These are phyloP conservation scores for Fabriciana adippe DNA, from an alignment of 2,888 invertebrate genomes.

Conservation along the genomic window DNA sequence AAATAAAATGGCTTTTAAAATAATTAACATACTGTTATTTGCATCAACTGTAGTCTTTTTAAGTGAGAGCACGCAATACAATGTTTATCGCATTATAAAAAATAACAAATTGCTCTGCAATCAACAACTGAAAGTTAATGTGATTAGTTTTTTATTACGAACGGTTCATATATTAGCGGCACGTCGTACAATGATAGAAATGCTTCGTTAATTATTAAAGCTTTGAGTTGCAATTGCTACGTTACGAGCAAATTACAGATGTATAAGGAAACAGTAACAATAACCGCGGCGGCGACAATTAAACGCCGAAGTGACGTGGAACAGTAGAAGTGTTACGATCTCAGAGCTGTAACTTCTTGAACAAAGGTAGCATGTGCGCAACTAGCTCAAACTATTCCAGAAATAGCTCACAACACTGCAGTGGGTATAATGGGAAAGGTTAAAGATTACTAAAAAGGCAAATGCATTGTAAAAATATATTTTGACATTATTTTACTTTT, in stretches of 20 bases:
- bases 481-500: too few relatives aligned
- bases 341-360: slow-evolving; percentile 19
- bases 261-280: slow-evolving; percentile 74
- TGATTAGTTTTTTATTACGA: slow-evolving; percentile 52
- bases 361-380: slow-evolving; percentile 9
- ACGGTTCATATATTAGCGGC: slow-evolving; percentile 50
- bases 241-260: slow-evolving; percentile 76
- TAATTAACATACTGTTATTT: slow-evolving; percentile 6
- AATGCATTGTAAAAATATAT: too few relatives aligned
- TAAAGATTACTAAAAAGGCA: too few relatives aligned
- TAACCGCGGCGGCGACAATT: slow-evolving; percentile 66
- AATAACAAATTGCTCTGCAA: slow-evolving; percentile 58
- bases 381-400: neutral
- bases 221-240: slow-evolving; percentile 70
- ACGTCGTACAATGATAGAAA: slow-evolving; percentile 59
- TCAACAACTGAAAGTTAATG: slow-evolving; percentile 59
- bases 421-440: too few relatives aligned
- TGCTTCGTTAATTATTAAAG: slow-evolving; percentile 72
- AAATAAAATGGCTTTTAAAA: neutral
- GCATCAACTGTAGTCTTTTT: slow-evolving; percentile 2
- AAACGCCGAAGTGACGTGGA: slow-evolving; percentile 70
- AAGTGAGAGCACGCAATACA: slow-evolving; percentile 49
- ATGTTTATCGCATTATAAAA: slow-evolving; percentile 64
- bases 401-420: neutral
- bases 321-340: slow-evolving; percentile 50